These are phyloP conservation scores for Amazona guildingii DNA, from an alignment of 2,113 vertebrate species.

Conservation along the genomic window DNA sequence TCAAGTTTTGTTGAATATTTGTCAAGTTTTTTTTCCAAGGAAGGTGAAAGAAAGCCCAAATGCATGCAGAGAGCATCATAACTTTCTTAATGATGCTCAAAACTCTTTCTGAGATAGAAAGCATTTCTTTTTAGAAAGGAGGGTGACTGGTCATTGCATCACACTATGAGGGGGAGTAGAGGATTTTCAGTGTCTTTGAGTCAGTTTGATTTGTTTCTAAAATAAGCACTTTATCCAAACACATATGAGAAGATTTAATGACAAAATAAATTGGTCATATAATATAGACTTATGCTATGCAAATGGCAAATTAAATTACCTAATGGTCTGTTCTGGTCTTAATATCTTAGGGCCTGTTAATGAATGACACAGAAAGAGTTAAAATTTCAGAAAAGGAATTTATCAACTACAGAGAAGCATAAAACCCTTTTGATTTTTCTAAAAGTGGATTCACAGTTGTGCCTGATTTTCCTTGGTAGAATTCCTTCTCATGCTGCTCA, in stretches of 20 bases:
- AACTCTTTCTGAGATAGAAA: background rate
- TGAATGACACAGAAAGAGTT: background rate
- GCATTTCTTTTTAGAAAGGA: background rate
- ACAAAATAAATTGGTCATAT: background rate
- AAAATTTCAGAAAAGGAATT: background rate
- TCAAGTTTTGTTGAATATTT: background rate
- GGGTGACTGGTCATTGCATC: background rate
- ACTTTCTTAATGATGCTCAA: background rate
- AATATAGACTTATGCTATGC: background rate
- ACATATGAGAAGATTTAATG: background rate
- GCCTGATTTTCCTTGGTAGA: background rate
- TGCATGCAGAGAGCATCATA: background rate
- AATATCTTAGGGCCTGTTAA: background rate
- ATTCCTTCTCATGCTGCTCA: background rate
- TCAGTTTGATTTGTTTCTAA: background rate
- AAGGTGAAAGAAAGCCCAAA: background rate
- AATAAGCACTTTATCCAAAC: background rate
- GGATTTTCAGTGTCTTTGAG: background rate
- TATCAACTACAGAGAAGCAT: background rate
- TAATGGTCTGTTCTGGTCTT: background rate
- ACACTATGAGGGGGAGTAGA: background rate
- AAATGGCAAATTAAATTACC: background rate
- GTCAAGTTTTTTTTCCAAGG: slow-evolving; percentile 28
- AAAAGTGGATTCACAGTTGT: background rate
- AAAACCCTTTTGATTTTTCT: background rate